Percentiles rank a stretch among this genome's conserved stretches.
These are phyloP conservation scores for Siphlonurus alternatus DNA, from an alignment of 2,888 invertebrate genomes.

Conservation along the genomic window DNA sequence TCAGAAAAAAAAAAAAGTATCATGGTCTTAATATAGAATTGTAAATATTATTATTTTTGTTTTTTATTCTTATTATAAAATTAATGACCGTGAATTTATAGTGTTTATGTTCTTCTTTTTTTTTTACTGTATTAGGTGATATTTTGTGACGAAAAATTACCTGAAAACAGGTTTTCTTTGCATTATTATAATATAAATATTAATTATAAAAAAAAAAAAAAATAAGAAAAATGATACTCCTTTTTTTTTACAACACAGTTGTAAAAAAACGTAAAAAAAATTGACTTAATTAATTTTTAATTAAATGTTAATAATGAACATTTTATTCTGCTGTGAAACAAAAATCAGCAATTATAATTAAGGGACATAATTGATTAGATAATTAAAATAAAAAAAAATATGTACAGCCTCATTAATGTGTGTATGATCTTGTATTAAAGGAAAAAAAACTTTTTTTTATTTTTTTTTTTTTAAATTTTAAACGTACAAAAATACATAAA, in stretches of 20 bases:
- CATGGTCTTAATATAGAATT: slow-evolving; percentile 8
- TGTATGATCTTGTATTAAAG: background rate
- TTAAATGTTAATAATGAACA: background rate
- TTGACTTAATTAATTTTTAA: slow-evolving; percentile 1
- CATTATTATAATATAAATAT: slow-evolving; percentile 10
- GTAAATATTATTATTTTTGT: slow-evolving; percentile 4
- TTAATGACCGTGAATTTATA: too few species aligned
- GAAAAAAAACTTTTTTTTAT: too few species aligned
- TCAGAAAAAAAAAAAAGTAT: slow-evolving; percentile 9
- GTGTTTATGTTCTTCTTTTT: slow-evolving; percentile 6
- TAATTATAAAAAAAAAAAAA: slow-evolving; percentile 7
- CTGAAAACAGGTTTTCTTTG: slow-evolving; percentile 7
- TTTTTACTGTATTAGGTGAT: background rate
- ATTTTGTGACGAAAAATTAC: background rate
- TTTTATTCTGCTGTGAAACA: background rate
- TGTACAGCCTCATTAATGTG: slow-evolving; percentile 10
- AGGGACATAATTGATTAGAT: slow-evolving; percentile 18
- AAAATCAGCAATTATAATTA: background rate
- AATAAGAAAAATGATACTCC: background rate
- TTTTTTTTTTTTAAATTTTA: too few species aligned
- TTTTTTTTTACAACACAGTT: background rate
- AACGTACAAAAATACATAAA: too few species aligned
- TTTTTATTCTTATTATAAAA: background rate
- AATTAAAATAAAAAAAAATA: slow-evolving; percentile 15
- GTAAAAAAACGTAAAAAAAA: background rate